A percentile compares a stretch with the other conserved stretches of the same genome.
Conservation (phyloP, 1,140 invertebrate species). For the Drosophila elegans region DNA sequence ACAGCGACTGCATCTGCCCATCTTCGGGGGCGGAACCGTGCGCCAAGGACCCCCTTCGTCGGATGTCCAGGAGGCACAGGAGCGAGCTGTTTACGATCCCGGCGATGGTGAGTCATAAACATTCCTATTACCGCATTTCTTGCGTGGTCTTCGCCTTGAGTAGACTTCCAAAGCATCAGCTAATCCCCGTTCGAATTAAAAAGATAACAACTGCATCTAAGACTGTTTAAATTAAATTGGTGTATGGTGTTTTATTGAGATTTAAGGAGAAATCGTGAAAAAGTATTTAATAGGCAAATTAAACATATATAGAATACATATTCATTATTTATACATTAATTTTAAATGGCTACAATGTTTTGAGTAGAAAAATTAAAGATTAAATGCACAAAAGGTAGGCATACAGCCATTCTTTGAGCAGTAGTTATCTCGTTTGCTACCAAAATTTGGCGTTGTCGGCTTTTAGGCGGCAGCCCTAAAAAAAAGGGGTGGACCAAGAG, state of each 20-base stretch:
- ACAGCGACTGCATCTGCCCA: conserved; percentile 22
- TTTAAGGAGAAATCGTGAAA: too few relatives aligned
- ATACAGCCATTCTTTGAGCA: not conserved
- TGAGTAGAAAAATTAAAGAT: not conserved
- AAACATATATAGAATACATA: too few relatives aligned
- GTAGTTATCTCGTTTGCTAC: not conserved
- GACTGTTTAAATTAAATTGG: not conserved
- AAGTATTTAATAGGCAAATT: too few relatives aligned
- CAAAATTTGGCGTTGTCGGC: conserved; percentile 19
- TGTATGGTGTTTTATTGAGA: not conserved
- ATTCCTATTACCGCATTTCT: conserved; percentile 48
- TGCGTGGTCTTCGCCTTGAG: not conserved
- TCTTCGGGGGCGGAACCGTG: conserved; percentile 11
- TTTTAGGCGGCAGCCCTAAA: conserved; percentile 17
- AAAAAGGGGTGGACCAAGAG: not conserved
- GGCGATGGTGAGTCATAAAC: conserved; percentile 80
- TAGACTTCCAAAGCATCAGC: not conserved
- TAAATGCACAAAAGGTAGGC: not conserved
- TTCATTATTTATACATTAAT: too few relatives aligned
- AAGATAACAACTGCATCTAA: not conserved
- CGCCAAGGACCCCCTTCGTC: conserved; percentile 26
- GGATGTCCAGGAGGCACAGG: conserved; percentile 59
- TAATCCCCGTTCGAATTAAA: conserved; percentile 19
- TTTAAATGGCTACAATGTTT: too few relatives aligned
- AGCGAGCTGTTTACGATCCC: conserved; percentile 82